Evolutionary conservation across 1,140 invertebrate species (phyloP), one percentile per base, ranked within the genome.

Genomic region (Magallana gigas): DNA sequence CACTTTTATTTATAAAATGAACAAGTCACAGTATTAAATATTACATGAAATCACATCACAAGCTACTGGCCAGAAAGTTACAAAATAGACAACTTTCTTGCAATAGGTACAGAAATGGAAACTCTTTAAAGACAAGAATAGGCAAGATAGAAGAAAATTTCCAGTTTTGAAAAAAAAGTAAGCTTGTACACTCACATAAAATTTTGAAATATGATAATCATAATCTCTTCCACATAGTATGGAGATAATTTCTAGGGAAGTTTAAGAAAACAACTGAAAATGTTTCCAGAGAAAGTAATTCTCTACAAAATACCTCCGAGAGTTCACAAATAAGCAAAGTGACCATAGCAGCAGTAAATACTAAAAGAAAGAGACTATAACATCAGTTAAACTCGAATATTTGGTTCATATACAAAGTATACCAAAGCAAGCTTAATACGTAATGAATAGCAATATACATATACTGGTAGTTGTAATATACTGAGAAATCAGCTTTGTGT

Each of bases 291-390:
- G 36, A 48, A 48, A 48, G 36, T 4, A 48, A 48, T 76, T 76
- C 68, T 76, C 68, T 76, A 76, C 68, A 76, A 76, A 76, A 18
- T 76, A 76, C 68, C 68, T 76, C 68, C 8, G 14, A 29, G 18
- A 9, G 18, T 29, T 76, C 68, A 76, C 68, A 76, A 29, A 29
- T 29, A 29, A 36, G 6, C 23, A 76, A 8, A 36, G 68, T 76
- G 68, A 76, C 12, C 23, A 76, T 11, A 76, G 68, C 68, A 76
- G 68, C 68, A 76, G 68, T 76, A 29, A 29, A 29, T 36, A 76
- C 68, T 76, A 76, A 76, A 76, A 76, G 68, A 76, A 76, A 76
- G 68, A 76, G 68, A 76, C 68, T 76, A 76, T 76, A 76, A 76
- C 68, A 76, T 76, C 68, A 76, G 12, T 76, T 7, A 76, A 1